Base-by-base conservation (phyloP, 2,888 invertebrate species). In the Cerceris rybyensis region DNA sequence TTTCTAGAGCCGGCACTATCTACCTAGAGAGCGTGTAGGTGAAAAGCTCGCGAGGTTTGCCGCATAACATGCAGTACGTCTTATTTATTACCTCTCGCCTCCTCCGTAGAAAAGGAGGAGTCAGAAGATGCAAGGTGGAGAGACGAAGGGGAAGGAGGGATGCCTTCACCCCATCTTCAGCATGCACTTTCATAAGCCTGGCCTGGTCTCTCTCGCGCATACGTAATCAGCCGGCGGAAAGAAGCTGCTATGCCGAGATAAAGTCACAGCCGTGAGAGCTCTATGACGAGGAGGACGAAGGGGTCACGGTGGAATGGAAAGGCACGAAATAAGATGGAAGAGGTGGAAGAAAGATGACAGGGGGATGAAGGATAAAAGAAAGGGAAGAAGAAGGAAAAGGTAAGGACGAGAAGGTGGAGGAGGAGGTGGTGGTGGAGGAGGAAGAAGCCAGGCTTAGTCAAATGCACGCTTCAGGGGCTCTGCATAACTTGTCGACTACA, bases 401-500 rank as follows among this genome's bases (percentile, higher is more conserved):
- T 6, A 41, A 57, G 46, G 58, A 57, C 57, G 43, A 28, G 50
- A 17, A 61, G 50, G 57, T 13, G 14, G 17, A 60, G 28, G 43
- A 55, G 2, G 46, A 64, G 6, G 14, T 39, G 61, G 60, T 60
- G 46, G 64, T 17, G 41, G 63, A 57, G 17, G 80, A 74, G 54
- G 67, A 74, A 68, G 70, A 75, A 70, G 67, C 28, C 70, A 72
- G 83, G 90, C 87, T 89, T 89, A 89, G 90, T 90, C 89, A 89
- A 90, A 90, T 89, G 89, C 88, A 89, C 87, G 86, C 87, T 88
- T 86, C 83, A 72, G 86, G 86, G 88, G 88, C 88, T 88, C 88
- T 86, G 89, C 89, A 90, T 90, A 89, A 89, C 90, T 89, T 87
- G 89, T 88, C 88, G 88, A 87, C 87, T 87, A 87, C 88, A 87